Evolutionary conservation across 2,888 invertebrate species (phyloP).

Genomic region (Meandrusa payeni): DNA sequence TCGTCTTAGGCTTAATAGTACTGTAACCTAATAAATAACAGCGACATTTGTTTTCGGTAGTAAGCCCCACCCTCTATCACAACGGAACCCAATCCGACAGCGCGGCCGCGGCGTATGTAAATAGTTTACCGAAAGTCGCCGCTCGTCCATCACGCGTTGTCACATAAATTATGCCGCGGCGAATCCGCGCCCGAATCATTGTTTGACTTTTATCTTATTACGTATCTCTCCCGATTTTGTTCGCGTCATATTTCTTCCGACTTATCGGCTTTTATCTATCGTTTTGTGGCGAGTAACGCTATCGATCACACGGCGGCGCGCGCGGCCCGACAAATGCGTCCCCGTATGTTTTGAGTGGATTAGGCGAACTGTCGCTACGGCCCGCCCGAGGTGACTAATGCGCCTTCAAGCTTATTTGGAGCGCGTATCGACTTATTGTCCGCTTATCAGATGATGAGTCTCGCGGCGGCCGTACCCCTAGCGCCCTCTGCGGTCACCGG

Average conservation of each 20-base stretch:
- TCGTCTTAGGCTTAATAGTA: slow-evolving; percentile 72
- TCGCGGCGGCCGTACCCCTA: slow-evolving; percentile 32
- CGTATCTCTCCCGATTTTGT: slow-evolving; percentile 81
- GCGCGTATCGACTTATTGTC: slow-evolving; percentile 71
- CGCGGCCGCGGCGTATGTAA: slow-evolving; percentile 77
- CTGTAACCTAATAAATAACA: slow-evolving; percentile 78
- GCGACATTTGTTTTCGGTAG: slow-evolving; percentile 79
- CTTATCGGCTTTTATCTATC: slow-evolving; percentile 80
- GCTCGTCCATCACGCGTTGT: slow-evolving; percentile 81
- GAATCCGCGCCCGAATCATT: slow-evolving; percentile 81
- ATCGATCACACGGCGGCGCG: slow-evolving; percentile 73
- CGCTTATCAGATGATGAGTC: slow-evolving; percentile 69
- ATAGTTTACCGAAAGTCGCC: slow-evolving; percentile 81
- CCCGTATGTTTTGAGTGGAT: slow-evolving; percentile 79
- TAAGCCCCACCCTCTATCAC: slow-evolving; percentile 80
- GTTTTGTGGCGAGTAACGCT: slow-evolving; percentile 76
- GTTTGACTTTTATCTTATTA: slow-evolving; percentile 81
- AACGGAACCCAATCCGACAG: slow-evolving; percentile 78
- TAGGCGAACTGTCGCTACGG: slow-evolving; percentile 64
- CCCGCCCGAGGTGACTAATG: slow-evolving; percentile 68
- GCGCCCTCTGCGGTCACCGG: slow-evolving; percentile 24
- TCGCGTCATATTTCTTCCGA: slow-evolving; percentile 80
- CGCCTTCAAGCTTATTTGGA: slow-evolving; percentile 65
- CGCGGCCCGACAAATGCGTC: slow-evolving; percentile 74
- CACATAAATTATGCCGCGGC: slow-evolving; percentile 82